Evolutionary conservation across 2,888 invertebrate species (phyloP).

Genomic region (Celastrina argiolus): DNA sequence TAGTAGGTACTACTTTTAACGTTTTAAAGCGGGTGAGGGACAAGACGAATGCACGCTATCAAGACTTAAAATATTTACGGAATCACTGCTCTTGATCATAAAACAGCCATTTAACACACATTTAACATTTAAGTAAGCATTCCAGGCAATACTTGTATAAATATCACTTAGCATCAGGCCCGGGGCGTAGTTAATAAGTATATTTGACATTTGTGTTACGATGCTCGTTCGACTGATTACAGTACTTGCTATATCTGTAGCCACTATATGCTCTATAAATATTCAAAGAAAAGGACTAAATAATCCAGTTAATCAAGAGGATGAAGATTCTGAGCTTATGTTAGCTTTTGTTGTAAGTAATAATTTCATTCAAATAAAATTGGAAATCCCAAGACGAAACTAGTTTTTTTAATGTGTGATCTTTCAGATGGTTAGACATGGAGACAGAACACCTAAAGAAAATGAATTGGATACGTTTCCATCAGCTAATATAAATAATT

Average conservation of each 20-base stretch:
- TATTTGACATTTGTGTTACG: neutral
- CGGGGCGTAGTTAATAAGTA: neutral
- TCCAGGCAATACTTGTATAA: neutral
- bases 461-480: conserved; percentile 1
- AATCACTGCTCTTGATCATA: neutral
- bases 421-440: conserved; percentile 18
- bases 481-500: conserved; percentile 41
- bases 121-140: neutral
- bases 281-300: neutral
- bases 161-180: neutral
- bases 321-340: neutral
- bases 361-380: neutral
- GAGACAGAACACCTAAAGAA: neutral
- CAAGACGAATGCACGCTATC: neutral
- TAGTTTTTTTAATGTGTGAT: no score
- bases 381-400: neutral
- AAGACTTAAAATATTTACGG: neutral
- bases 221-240: neutral
- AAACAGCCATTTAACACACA: neutral
- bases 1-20: neutral
- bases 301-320: neutral
- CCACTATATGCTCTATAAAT: neutral
- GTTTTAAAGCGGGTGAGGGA: neutral
- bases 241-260: neutral
- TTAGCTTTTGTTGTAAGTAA: neutral